These are phyloP conservation scores for Atherinosoma microstoma DNA, from an alignment of 2,797 vertebrate genomes.

Conservation along the genomic window DNA sequence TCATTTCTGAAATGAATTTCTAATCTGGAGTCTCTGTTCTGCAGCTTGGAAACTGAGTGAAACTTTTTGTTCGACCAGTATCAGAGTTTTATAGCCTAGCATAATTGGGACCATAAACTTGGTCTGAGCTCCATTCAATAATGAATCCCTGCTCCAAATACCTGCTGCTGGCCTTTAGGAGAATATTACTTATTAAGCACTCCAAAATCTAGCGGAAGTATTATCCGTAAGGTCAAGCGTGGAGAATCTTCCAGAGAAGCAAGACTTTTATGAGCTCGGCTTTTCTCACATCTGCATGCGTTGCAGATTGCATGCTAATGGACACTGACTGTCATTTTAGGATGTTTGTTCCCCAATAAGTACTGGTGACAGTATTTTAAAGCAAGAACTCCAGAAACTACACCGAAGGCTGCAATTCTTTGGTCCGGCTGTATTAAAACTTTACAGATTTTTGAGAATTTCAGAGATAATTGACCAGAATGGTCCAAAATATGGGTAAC, in stretches of 20 bases:
- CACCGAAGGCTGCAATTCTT: not conserved
- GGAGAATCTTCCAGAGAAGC: conserved; percentile 77
- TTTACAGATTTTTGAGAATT: not conserved
- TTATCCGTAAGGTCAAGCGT: conserved; percentile 84
- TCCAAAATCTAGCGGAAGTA: conserved; percentile 81
- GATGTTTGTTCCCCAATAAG: conserved; percentile 43
- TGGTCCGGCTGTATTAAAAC: not conserved
- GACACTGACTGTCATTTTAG: conserved; percentile 54
- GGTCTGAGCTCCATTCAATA: conserved; percentile 79
- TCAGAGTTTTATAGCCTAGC: conserved; percentile 72
- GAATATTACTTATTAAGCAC: conserved; percentile 83
- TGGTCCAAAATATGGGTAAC: not conserved
- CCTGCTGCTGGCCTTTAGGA: conserved; percentile 82
- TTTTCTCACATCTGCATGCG: conserved; percentile 68
- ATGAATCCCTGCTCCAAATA: conserved; percentile 80
- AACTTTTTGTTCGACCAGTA: conserved; percentile 73
- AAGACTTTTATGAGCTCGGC: conserved; percentile 75
- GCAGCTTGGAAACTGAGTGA: conserved; percentile 66
- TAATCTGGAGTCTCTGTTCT: conserved; percentile 61
- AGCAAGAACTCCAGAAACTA: not conserved
- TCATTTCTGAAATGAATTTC: conserved; percentile 71
- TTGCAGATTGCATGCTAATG: conserved; percentile 78
- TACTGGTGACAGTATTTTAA: conserved; percentile 5
- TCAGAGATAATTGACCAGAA: not conserved
- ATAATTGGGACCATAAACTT: conserved; percentile 83